Base-by-base conservation (phyloP, 2,113 vertebrate genomes). In the Taurulus bubalis region DNA sequence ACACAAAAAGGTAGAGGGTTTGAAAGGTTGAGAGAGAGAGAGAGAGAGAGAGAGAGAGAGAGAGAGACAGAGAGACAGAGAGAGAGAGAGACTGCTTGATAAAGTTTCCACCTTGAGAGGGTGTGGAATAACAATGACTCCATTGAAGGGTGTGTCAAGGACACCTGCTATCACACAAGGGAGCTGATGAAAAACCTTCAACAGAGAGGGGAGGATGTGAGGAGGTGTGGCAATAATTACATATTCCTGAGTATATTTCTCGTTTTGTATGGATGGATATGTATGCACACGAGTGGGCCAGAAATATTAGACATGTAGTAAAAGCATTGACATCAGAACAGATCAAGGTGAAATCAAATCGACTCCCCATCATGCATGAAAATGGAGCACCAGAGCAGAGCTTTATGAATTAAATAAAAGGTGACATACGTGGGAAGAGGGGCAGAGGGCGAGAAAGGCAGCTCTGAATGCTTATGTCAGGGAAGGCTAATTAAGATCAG, bases 51-150 rank as follows among this genome's bases (percentile, higher is more conserved):
- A 77, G 34, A 63, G 6, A 60, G 59, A 66, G 22, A 32, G 74
- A 38, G 78, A 59, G 56, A 68, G 81, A 20, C 15, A 70, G 74
- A 38, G 78, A 59, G 56, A 65, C 79, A n/a, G 47, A 70, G 74
- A 42, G 79, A 60, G 56, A 68, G 79, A 24, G 51, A 71, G 75
- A 77, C 75, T 68, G 70, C 56, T 85, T 89, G 80, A 87, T 82
- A 82, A 84, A 89, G 88, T 86, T 85, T 86, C 67, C 70, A 73
- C 64, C 70, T 67, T 34, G 76, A 82, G 75, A 75, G 81, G 84
- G 80, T 51, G 22, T 42, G 58, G 89, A 88, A 87, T 90, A 66
- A 79, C 81, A 87, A 92, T 83, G 76, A 80, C 71, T 76, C 72
- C 62, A 59, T 71, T 67, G 53, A 75, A 55, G 77, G 67, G 73